Base-by-base conservation (phyloP, 2,888 invertebrate species). In the Chrysina gloriosa region DNA sequence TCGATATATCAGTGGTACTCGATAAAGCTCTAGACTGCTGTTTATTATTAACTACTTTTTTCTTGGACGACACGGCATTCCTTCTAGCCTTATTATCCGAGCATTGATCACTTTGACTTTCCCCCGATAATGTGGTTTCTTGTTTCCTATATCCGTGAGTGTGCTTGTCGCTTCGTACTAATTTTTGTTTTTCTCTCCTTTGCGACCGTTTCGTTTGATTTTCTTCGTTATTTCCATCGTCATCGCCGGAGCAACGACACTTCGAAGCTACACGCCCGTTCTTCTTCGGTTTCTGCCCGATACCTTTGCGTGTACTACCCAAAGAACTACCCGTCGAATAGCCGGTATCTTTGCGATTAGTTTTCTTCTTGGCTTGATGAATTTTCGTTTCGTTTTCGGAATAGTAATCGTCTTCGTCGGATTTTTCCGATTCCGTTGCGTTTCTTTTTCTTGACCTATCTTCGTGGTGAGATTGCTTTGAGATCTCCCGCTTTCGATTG, bases 261-360 rank as follows among this genome's bases (percentile, higher is more conserved):
- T 42, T 61, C 16, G 42, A 16, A 14, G 42, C 42, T 5, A 14
- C 52, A 31, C 25, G 29, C 2, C 29, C 27, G 5, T 7, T n/a
- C 58, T 48, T 65, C 27, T 63, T 66, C 70, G 16, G 36, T 66
- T 70, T 72, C 70, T 71, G 27, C 6, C 4, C n/a, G 4, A 61
- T 2, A 61, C 27, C 19, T 27, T 50, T 64, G 9, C 64, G 50
- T 2, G 56, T 39, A 64, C 88, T 84, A 69, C 86, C 86, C 73
- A 88, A 86, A 0, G 89, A 89, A 78, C 89, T 90, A 61, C 88
- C 90, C 1, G 90, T 90, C 1, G 89, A 90, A 75, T 90, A 90
- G 7, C 90, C 90, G 0, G 90, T 90, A 75, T 90, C 90, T 79
- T 90, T 90, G 6, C 86, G 80, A 1, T 77, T 76, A 69, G 79